Evolutionary conservation across 2,888 invertebrate species (phyloP).

Genomic region (Epinotia ramella): DNA sequence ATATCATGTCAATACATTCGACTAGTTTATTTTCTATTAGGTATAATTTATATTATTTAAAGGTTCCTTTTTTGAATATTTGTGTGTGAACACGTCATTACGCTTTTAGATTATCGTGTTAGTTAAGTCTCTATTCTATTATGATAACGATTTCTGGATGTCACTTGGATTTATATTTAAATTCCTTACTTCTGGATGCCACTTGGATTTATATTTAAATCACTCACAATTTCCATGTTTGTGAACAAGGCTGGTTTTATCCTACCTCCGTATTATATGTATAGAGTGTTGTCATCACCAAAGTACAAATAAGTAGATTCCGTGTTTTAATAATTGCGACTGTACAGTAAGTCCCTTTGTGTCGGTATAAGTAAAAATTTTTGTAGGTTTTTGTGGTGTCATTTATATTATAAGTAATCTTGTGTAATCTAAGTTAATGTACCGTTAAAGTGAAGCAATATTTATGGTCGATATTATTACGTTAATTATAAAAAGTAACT

Average conservation of each 20-base stretch:
- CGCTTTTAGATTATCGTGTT: conserved; percentile 43
- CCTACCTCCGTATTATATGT: not conserved
- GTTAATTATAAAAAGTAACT: conserved; percentile 57
- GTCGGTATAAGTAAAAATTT: conserved; percentile 13
- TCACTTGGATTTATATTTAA: not conserved
- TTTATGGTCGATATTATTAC: conserved; percentile 57
- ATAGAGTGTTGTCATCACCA: conserved; percentile 8
- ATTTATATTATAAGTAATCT: conserved; percentile 36
- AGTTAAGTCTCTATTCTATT: conserved; percentile 38
- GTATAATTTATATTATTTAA: conserved; percentile 39
- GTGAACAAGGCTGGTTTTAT: not conserved
- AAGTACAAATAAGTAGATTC: conserved; percentile 17
- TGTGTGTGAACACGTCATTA: conserved; percentile 42
- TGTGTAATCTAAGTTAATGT: conserved; percentile 30
- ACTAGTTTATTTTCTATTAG: conserved; percentile 36
- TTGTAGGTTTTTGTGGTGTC: conserved; percentile 25
- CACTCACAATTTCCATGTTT: not conserved
- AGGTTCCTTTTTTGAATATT: conserved; percentile 33
- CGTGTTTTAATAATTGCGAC: not conserved
- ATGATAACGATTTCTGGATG: conserved; percentile 14
- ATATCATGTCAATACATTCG: conserved; percentile 28
- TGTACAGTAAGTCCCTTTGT: conserved; percentile 7
- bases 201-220: not conserved
- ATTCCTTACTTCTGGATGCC: too few relatives aligned
- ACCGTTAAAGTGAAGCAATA: conserved; percentile 54